phyloP scores from a whole-genome alignment of 1,140 invertebrate genomes.

The Odontomachus brunneus region DNA sequence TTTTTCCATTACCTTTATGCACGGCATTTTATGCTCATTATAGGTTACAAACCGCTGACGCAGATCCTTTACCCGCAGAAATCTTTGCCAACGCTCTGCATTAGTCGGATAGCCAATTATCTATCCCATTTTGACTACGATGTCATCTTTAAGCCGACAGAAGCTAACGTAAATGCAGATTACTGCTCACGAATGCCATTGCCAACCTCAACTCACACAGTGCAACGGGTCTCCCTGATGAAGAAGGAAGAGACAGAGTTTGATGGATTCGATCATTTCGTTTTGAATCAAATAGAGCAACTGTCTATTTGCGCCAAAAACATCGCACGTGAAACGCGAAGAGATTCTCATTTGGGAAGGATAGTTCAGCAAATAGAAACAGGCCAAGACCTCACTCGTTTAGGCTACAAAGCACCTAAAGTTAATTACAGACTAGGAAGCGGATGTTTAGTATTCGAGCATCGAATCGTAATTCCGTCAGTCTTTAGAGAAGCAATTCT shows the following conservation, averaged over 20 bases:
- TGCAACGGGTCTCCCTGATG: too few relatives aligned
- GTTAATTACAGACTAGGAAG: too few relatives aligned
- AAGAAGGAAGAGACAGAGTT: conserved; percentile 40
- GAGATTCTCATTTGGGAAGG: conserved; percentile 45
- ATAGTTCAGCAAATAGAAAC: conserved; percentile 56
- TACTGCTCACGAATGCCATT: neutral
- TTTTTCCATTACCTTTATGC: conserved; percentile 86
- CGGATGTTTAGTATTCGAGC: neutral
- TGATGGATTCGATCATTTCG: conserved; percentile 62
- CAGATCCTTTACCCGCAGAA: conserved; percentile 79
- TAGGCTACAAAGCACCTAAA: conserved; percentile 41
- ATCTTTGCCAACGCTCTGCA: conserved; percentile 64
- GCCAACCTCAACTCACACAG: neutral
- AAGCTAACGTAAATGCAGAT: conserved; percentile 49
- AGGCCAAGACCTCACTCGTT: conserved; percentile 36
- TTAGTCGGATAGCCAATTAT: conserved; percentile 49
- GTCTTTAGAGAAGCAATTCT: neutral
- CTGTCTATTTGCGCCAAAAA: conserved; percentile 37
- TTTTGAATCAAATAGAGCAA: conserved; percentile 51
- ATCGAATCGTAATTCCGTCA: neutral
- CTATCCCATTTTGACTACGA: conserved; percentile 35
- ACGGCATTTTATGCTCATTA: conserved; percentile 81
- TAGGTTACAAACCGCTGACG: conserved; percentile 85
- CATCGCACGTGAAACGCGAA: conserved; percentile 59
- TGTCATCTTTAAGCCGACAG: conserved; percentile 16